A percentile compares a stretch with the other conserved stretches of the same genome.
phyloP scores from a whole-genome alignment of 2,113 vertebrate genomes.

The Cyrtonyx montezumae region DNA sequence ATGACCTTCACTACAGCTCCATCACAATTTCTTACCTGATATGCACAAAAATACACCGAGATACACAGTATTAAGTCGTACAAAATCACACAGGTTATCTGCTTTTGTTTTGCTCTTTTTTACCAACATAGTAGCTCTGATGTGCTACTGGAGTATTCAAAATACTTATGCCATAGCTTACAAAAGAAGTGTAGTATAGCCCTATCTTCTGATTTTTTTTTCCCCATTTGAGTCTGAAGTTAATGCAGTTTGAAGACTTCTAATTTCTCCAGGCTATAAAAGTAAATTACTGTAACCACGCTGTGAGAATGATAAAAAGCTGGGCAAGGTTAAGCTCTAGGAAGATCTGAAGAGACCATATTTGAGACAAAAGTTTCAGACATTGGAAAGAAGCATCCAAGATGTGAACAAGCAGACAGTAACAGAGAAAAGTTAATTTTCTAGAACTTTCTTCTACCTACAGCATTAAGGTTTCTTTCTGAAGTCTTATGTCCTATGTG shows the following conservation, averaged over 20 bases:
- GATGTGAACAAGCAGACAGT: not conserved
- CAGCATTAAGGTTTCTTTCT: not conserved
- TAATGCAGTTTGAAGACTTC: not conserved
- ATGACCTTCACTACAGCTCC: not conserved
- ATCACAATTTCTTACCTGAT: not conserved
- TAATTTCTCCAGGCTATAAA: not conserved
- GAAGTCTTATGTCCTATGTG: not conserved
- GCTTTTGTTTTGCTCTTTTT: not conserved
- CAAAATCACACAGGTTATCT: not conserved
- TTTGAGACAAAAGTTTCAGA: not conserved
- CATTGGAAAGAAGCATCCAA: not conserved
- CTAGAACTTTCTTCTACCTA: no score
- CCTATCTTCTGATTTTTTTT: not conserved
- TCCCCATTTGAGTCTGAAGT: not conserved
- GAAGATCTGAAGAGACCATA: not conserved
- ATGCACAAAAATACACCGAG: not conserved
- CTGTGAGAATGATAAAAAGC: fast-evolving
- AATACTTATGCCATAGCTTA: not conserved
- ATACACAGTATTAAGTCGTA: not conserved
- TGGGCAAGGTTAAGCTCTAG: not conserved
- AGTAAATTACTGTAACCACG: fast-evolving
- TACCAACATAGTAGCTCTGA: not conserved
- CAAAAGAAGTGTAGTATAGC: not conserved
- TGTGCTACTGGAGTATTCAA: not conserved
- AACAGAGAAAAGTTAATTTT: not conserved